A percentile compares a stretch with the other conserved stretches of the same genome.
Conservation (phyloP, 2,797 vertebrate genomes). For the Chanos chanos region DNA sequence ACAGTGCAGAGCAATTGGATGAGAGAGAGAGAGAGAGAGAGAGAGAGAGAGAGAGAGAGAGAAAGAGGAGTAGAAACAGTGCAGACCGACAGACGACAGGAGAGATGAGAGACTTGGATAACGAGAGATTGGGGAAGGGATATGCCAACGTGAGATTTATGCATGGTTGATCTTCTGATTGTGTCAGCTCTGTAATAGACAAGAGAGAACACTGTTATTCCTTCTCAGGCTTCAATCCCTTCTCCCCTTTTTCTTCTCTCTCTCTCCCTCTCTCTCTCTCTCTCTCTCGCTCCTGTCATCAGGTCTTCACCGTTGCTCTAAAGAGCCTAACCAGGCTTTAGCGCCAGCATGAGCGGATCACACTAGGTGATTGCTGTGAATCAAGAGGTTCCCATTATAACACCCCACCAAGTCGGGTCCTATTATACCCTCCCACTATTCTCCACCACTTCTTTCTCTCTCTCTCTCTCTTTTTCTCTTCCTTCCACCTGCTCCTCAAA, state of each 20-base stretch:
- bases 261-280: no score
- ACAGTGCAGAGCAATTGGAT: background rate
- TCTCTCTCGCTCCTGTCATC: slow-evolving; percentile 13
- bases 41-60: background rate
- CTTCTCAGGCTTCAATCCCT: slow-evolving; percentile 11
- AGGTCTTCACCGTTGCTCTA: slow-evolving; percentile 18
- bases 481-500: no score
- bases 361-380: slow-evolving; percentile 40
- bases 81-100: background rate
- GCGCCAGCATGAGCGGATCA: slow-evolving; percentile 12
- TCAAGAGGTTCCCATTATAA: slow-evolving; percentile 24
- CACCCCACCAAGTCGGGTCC: slow-evolving; percentile 14
- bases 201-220: slow-evolving; percentile 54
- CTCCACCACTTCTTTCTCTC: no score
- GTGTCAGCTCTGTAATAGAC: slow-evolving; percentile 11
- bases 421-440: slow-evolving; percentile 23
- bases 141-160: slow-evolving; percentile 11
- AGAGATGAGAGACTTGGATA: slow-evolving; percentile 23
- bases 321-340: slow-evolving; percentile 21
- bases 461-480: no score
- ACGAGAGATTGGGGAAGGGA: slow-evolving; percentile 17
- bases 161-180: slow-evolving; percentile 27
- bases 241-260: background rate
- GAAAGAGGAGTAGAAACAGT: background rate
- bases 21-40: slow-evolving; percentile 10